Conservation (phyloP, 2,888 invertebrate genomes). For the Macropis europaea region DNA sequence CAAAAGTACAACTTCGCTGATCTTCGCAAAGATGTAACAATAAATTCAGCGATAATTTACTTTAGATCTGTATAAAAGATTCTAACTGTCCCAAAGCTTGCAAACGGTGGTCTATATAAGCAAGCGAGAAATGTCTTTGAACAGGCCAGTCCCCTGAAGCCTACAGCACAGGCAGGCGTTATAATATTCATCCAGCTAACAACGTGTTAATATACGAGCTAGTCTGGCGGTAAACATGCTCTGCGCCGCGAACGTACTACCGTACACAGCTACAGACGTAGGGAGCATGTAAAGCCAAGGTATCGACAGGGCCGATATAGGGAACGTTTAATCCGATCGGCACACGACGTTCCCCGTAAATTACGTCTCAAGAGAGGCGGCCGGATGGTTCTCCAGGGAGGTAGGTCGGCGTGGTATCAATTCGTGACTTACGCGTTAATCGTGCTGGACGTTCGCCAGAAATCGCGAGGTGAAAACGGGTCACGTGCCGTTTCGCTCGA, state of each 20-base stretch:
- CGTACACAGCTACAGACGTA: neutral
- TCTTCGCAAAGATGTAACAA: too few species aligned
- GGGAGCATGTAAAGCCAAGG: slow-evolving; percentile 1
- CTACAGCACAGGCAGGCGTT: too few species aligned
- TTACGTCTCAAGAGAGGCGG: slow-evolving; percentile 43
- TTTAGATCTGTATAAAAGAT: too few species aligned
- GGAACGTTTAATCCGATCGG: slow-evolving; percentile 61
- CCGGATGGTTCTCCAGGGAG: slow-evolving; percentile 10
- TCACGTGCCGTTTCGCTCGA: slow-evolving; percentile 25
- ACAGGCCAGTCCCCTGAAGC: too few species aligned
- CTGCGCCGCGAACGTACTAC: neutral
- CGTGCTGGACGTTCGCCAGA: slow-evolving; percentile 56
- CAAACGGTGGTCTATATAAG: too few species aligned
- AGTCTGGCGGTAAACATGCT: too few species aligned
- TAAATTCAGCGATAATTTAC: too few species aligned
- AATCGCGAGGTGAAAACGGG: slow-evolving; percentile 34
- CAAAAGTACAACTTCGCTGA: too few species aligned
- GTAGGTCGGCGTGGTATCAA: slow-evolving; percentile 2
- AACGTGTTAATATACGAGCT: too few species aligned
- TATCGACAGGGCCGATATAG: slow-evolving; percentile 33
- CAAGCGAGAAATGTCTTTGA: too few species aligned
- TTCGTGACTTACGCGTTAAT: slow-evolving; percentile 59
- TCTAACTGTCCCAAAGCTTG: too few species aligned
- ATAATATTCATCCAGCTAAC: too few species aligned
- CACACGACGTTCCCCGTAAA: slow-evolving; percentile 48